phyloP scores from a whole-genome alignment of 2,113 vertebrate genomes.

The Archilochus colubris region DNA sequence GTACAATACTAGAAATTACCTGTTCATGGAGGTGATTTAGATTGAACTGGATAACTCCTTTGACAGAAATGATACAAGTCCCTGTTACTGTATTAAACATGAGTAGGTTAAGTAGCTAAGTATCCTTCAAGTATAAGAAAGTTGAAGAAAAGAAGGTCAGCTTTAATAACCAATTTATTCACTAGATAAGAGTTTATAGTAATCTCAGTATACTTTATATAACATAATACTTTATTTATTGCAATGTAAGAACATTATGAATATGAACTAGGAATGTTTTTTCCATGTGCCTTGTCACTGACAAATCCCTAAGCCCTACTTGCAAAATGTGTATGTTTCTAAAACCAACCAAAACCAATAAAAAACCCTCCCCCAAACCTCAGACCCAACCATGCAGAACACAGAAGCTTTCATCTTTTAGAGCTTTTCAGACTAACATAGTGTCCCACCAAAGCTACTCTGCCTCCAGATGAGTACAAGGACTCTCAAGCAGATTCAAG shows the following conservation, averaged over 20 bases:
- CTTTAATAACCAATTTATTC: constrained; percentile 26
- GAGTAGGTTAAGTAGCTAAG: background rate
- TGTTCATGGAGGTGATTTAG: background rate
- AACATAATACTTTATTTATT: background rate
- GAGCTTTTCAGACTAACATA: background rate
- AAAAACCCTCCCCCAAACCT: background rate
- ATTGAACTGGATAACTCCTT: background rate
- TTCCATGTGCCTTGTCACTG: background rate
- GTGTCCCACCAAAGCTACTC: background rate
- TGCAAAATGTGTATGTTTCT: background rate
- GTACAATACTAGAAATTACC: background rate
- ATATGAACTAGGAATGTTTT: background rate
- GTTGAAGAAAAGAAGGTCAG: background rate
- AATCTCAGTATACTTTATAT: background rate
- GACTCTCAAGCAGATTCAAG: background rate
- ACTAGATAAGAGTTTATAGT: background rate
- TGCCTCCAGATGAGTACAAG: background rate
- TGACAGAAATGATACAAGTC: background rate
- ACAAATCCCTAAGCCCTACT: background rate
- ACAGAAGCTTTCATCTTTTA: background rate
- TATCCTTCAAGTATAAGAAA: background rate
- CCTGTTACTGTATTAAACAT: background rate
- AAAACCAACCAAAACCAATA: background rate
- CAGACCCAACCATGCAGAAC: background rate
- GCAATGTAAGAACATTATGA: background rate